Base-by-base conservation (phyloP, 1,140 invertebrate species). In the Gonatopus flavifemur region DNA sequence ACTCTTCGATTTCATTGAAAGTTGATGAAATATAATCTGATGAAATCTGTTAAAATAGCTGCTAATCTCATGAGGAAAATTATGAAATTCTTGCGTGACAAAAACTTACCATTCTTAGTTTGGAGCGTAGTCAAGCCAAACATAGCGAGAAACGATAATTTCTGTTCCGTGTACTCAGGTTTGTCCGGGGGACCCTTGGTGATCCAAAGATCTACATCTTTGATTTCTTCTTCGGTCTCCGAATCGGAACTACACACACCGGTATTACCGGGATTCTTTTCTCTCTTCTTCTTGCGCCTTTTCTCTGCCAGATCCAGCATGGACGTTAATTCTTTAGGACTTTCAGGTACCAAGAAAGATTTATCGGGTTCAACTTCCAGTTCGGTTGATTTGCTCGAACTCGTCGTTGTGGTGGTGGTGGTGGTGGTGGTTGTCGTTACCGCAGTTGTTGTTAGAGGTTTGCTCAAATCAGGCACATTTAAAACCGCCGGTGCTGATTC, bases 151-250 rank as follows among this genome's bases (percentile, higher is more conserved):
- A 80, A 80, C 0, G 69, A 57, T 3, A 80, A 50, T 56, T 81
- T 80, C 25, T 72, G 62, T 22, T 77, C 69, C 0, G 75, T 68
- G 52, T 71, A 74, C 35, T 75, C 72, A 1, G 74, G 57, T 46
- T 78, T 77, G 4, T 75, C 72, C 4, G 78, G 78, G 4, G 79
- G 79, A 22, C 79, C 79, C 63, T 80, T 80, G 10, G 76, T 77
- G 4, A 80, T 72, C 70, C 72, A 77, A 1, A 76, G 45, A 47
- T 76, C 72, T 21, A 69, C 2, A n/a, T 75, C 69, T 30, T 63
- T 72, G 19, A 39, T 18, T 5, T 73, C 70, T 0, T 70, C 69
- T 5, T 78, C 77, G 9, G 58, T 67, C 22, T 78, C 76, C 10
- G 77, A 78, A 10, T 79, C 77, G 8, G 72, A 76, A 36, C 69